Conservation (phyloP, 2,888 invertebrate genomes). For the Rhagophthalmus giganteus region DNA sequence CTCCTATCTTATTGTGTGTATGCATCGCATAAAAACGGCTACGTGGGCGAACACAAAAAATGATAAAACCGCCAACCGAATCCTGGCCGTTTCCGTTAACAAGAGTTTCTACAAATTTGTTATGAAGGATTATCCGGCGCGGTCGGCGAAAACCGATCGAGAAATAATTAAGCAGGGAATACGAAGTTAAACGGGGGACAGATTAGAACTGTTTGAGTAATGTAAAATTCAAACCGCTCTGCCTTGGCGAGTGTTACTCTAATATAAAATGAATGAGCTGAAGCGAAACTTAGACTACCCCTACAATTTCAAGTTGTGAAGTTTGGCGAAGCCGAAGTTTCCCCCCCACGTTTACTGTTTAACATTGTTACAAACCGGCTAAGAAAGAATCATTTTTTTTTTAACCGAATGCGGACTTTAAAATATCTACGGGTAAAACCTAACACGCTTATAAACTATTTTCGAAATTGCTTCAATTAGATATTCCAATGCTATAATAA, state of each 20-base stretch:
- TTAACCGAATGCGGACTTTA: too few species aligned
- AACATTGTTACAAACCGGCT: too few species aligned
- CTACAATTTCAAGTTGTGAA: too few species aligned
- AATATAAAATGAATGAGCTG: constrained; percentile 34
- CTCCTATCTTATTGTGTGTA: constrained; percentile 13
- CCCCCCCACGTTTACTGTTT: background rate
- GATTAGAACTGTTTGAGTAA: constrained; percentile 40
- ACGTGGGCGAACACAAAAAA: constrained; percentile 1
- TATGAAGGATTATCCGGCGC: constrained; percentile 9
- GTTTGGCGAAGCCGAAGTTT: too few species aligned
- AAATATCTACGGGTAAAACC: background rate
- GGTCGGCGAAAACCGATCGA: constrained; percentile 15
- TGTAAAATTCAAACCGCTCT: constrained; percentile 39
- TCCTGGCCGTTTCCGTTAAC: too few species aligned
- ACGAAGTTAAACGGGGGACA: constrained; percentile 36
- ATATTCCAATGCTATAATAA: background rate
- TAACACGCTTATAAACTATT: too few species aligned
- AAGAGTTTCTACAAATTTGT: too few species aligned
- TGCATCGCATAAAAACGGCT: constrained; percentile 5
- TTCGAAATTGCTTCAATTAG: background rate
- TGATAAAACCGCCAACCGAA: constrained; percentile 5
- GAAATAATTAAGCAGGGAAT: constrained; percentile 25
- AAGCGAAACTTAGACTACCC: too few species aligned
- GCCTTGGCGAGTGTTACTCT: constrained; percentile 23
- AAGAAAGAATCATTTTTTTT: too few species aligned